Base-by-base conservation (phyloP, 2,113 vertebrate genomes). In the Tauraco erythrolophus region DNA sequence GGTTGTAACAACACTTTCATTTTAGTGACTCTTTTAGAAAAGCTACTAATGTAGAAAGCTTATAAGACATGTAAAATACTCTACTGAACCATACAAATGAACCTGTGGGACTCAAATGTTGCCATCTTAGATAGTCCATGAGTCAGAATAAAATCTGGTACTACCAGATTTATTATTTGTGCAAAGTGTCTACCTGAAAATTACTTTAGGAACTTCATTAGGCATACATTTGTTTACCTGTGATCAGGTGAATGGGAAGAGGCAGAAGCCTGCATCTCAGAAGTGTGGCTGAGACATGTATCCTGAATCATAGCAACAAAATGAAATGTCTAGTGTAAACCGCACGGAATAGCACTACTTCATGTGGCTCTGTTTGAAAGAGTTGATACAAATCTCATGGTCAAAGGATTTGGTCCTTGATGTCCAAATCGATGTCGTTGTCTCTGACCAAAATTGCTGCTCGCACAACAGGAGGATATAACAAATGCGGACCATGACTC, bases 81-180 rank as follows among this genome's bases (percentile, higher is more conserved):
- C 51, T 53, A 56, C 57, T 79, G 62, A 92, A 72, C 89, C 92
- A 96, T 75, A 96, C 89, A 94, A 95, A 96, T 96, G 77, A 96
- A 75, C 66, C 93, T 95, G 93, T 94, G 96, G 78, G 96, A 96
- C 92, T 85, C 89, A 37, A 51, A 68, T 53, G 53, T 85, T 96
- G 87, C 92, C 81, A 89, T 84, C 74, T 94, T 25, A 95, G 91
- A 95, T 94, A 96, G 94, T 69, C 81, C 65, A 11, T 93, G 93
- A 97, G 81, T 97, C 94, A 96, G 92, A 96, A 84, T 64, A 68
- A 94, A 92, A 97, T 89, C 93, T 89, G 27, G 92, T 95, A 95
- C 68, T 90, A 94, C 95, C 88, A 94, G 92, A 86, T 94, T 58
- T 84, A 77, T 90, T 96, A 86, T 92, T 97, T 89, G 85, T 91